A percentile compares a stretch with the other conserved stretches of the same genome.
Evolutionary conservation across 2,888 invertebrate genomes (phyloP).

Genomic region (Polymixis flavicincta): DNA sequence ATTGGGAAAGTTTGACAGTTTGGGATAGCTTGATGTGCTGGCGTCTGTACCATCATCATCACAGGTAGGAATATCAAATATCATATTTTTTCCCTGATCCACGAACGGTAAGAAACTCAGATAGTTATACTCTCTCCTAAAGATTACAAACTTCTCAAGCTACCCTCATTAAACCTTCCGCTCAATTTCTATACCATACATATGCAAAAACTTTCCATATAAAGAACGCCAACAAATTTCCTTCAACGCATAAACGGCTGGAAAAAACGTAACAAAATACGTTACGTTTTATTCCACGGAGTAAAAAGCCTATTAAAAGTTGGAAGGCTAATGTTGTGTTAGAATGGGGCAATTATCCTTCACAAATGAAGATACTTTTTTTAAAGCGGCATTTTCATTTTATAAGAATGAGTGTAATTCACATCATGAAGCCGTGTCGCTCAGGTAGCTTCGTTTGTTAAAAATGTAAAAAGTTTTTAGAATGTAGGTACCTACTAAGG

Average conservation of each 20-base stretch:
- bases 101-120: background rate
- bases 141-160: slow-evolving; percentile 2
- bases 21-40: too few relatives aligned
- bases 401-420: slow-evolving; percentile 64
- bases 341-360: slow-evolving; percentile 71
- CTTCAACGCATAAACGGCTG: slow-evolving; percentile 37
- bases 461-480: slow-evolving; percentile 41
- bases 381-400: slow-evolving; percentile 61
- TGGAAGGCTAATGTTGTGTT: slow-evolving; percentile 71
- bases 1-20: too few relatives aligned
- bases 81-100: background rate
- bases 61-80: too few relatives aligned
- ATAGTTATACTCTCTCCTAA: background rate
- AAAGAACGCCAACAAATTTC: slow-evolving; percentile 51
- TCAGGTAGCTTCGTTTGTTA: slow-evolving; percentile 45
- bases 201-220: slow-evolving; percentile 56
- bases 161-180: slow-evolving; percentile 43
- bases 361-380: slow-evolving; percentile 71
- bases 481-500: slow-evolving; percentile 24
- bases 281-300: slow-evolving; percentile 62
- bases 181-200: slow-evolving; percentile 31
- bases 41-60: too few relatives aligned
- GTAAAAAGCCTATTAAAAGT: slow-evolving; percentile 71
- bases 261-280: slow-evolving; percentile 62
- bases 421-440: slow-evolving; percentile 36